Percentiles rank a stretch among this genome's conserved stretches.
phyloP scores from a whole-genome alignment of 1,140 invertebrate genomes.

The Aphaenogaster ashmeadi region DNA sequence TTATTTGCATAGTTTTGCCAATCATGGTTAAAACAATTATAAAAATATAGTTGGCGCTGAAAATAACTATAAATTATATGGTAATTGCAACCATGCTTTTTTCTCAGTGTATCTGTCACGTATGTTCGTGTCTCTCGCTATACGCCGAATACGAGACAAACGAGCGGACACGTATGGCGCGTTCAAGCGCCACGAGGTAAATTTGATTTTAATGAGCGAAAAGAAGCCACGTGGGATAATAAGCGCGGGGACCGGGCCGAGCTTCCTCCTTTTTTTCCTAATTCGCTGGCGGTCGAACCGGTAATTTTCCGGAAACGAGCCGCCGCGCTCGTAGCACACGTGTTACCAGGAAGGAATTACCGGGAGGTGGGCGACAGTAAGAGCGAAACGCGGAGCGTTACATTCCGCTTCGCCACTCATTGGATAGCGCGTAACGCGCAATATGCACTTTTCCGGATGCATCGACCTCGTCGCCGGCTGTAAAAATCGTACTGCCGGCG shows the following conservation, averaged over 20 bases:
- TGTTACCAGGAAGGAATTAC: conserved; percentile 76
- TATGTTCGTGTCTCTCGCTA: conserved; percentile 8
- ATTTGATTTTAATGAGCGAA: conserved; percentile 78
- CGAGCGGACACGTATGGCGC: conserved; percentile 44
- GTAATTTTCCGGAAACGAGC: conserved; percentile 76
- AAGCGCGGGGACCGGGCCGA: conserved; percentile 60
- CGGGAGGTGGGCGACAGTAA: conserved; percentile 29
- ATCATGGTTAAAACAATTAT: no score
- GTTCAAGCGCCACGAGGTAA: conserved; percentile 59
- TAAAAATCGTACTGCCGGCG: conserved; percentile 18
- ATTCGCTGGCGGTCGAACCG: conserved; percentile 67
- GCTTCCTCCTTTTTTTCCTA: conserved; percentile 56
- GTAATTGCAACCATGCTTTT: no score
- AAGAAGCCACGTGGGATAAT: conserved; percentile 67
- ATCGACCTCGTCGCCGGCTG: conserved; percentile 23
- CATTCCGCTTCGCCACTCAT: conserved; percentile 47
- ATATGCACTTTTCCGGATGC: conserved; percentile 53
- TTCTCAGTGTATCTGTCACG: conserved; percentile 11
- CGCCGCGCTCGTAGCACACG: conserved; percentile 53
- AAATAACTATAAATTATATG: no score
- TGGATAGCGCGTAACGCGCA: conserved; percentile 37
- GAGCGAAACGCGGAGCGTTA: conserved; percentile 44
- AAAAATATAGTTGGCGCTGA: no score
- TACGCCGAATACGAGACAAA: conserved; percentile 31
- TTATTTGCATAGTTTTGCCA: no score